phyloP scores from a whole-genome alignment of 1,140 invertebrate genomes.

The Neuroterus valhalla region DNA sequence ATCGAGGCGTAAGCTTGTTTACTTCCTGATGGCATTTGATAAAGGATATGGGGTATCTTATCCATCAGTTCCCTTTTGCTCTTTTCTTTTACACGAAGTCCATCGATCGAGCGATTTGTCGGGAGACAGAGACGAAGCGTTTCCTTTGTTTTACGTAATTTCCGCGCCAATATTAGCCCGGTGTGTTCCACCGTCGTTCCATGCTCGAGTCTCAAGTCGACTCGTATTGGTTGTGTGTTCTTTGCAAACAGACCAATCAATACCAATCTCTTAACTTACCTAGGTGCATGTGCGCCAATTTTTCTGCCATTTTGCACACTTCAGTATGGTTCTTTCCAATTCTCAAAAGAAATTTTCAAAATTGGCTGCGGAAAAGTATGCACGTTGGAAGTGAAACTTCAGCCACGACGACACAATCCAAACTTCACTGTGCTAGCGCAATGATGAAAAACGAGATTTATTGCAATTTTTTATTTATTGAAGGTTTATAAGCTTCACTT shows the following conservation, averaged over 20 bases:
- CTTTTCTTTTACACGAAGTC: slow-evolving; percentile 38
- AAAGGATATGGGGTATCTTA: not conserved
- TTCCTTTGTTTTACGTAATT: slow-evolving; percentile 74
- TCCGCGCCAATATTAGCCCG: slow-evolving; percentile 72
- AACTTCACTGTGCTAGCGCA: too few species aligned
- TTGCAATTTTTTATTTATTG: too few species aligned
- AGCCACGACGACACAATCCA: too few species aligned
- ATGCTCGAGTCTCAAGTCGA: slow-evolving; percentile 57
- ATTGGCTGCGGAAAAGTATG: too few species aligned
- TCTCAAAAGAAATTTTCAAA: too few species aligned
- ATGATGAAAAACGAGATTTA: too few species aligned
- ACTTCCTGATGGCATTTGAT: too few species aligned
- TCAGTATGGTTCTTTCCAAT: too few species aligned
- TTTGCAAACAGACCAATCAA: slow-evolving; percentile 73
- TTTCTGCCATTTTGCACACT: not conserved
- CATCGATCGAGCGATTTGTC: slow-evolving; percentile 61
- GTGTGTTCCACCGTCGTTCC: slow-evolving; percentile 64
- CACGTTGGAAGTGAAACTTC: too few species aligned
- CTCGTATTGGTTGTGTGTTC: slow-evolving; percentile 70
- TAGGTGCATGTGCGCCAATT: slow-evolving; percentile 18
- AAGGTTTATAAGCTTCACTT: too few species aligned
- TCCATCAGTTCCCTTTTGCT: slow-evolving; percentile 19
- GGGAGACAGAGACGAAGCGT: slow-evolving; percentile 61
- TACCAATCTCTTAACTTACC: slow-evolving; percentile 70
- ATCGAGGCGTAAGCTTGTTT: too few species aligned